Evolutionary conservation across 1,140 invertebrate species (phyloP), one percentile per base, ranked within the genome.

Genomic region (Drosophila pseudoobscura): DNA sequence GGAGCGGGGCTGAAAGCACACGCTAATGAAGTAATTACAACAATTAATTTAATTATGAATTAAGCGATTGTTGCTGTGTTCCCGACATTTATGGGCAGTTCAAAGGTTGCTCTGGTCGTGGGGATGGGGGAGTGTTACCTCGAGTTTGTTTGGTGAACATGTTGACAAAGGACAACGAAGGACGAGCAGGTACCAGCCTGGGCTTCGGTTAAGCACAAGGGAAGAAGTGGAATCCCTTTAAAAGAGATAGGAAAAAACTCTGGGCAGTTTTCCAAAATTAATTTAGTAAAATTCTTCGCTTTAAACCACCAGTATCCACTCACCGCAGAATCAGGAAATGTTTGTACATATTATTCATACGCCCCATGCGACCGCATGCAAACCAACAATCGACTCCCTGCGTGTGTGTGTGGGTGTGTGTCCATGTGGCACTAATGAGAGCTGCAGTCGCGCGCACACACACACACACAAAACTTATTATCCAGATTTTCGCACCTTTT

Each of bases 21-120:
- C 75, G 75, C 75, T 88, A 88, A 88, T 88, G 84, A 88, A 88
- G 84, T 88, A 88, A 88, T 88, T 88, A 88, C 83, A 88, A 88
- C 83, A 88, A 88, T 88, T 88, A 88, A 88, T 88, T 88, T 88
- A 88, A 88, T 88, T 88, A 88, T 88, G 88, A 88, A 88, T 88
- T 88, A 88, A 88, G 83, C 83, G 70, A 83, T 89, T 88, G 83
- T 88, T 59, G 57, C 61, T 46, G 29, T 50, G 68, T 61, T 59
- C 71, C 50, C 68, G 77, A 80, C 80, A 87, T 80, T 85, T 66
- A 72, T 55, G 65, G 75, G 46, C 51, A 44, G 47, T 53, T 52
- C 35, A 60, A 31, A 58, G 51, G 20, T 49, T 6, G n/a, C 31
- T 9, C n/a, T 6, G 20, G 31, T 31, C 8, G 24, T 2, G 24